phyloP scores from a whole-genome alignment of 2,888 invertebrate species.

The Gerosis bhagava region DNA sequence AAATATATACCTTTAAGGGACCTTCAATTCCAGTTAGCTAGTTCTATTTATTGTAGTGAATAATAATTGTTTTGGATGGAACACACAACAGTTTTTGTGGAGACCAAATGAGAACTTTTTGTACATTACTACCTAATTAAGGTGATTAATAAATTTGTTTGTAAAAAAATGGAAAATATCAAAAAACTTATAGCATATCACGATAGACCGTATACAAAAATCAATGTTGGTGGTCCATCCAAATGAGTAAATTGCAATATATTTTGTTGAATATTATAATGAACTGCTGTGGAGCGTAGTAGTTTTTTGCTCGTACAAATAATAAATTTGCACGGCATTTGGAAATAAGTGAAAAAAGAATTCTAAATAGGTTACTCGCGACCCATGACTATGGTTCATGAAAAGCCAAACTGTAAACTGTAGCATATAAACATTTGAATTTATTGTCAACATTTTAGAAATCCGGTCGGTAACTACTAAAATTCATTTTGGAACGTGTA shows the following conservation, averaged over 20 bases:
- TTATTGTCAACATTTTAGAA: slow-evolving; percentile 71
- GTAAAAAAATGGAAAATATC: slow-evolving; percentile 67
- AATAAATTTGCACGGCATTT: slow-evolving; percentile 62
- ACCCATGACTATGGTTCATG: slow-evolving; percentile 62
- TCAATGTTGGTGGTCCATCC: slow-evolving; percentile 60
- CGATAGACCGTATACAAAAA: slow-evolving; percentile 56
- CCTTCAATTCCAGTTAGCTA: slow-evolving; percentile 81
- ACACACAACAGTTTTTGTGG: slow-evolving; percentile 64
- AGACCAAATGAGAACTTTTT: slow-evolving; percentile 79
- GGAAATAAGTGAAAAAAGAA: slow-evolving; percentile 79
- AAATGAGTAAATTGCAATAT: slow-evolving; percentile 69
- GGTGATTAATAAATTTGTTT: slow-evolving; percentile 71
- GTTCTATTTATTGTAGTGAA: slow-evolving; percentile 79
- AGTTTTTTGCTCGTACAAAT: slow-evolving; percentile 72
- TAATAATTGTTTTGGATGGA: slow-evolving; percentile 70
- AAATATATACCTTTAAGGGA: slow-evolving; percentile 78
- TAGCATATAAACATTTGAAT: slow-evolving; percentile 67
- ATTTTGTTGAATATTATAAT: slow-evolving; percentile 75
- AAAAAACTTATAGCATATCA: slow-evolving; percentile 79
- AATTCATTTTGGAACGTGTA: slow-evolving; percentile 77
- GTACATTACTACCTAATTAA: slow-evolving; percentile 69
- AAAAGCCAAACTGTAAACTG: slow-evolving; percentile 72
- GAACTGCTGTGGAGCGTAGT: slow-evolving; percentile 64
- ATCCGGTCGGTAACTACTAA: slow-evolving; percentile 72
- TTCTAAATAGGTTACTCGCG: slow-evolving; percentile 51